Evolutionary conservation across 23 tunicate species (phyloP), one percentile per base, ranked within the genome.

Genomic region (Halocynthia roretzi): DNA sequence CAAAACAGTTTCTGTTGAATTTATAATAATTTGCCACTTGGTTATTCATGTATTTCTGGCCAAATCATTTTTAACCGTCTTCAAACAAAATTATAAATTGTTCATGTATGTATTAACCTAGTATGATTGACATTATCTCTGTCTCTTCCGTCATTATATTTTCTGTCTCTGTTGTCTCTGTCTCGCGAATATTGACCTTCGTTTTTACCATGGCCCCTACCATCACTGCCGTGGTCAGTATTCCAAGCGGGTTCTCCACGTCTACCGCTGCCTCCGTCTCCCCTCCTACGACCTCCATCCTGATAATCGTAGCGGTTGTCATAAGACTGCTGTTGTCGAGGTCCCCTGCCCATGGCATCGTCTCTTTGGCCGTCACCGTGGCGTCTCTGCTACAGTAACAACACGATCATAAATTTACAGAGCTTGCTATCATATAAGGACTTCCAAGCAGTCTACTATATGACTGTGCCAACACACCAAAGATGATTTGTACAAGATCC

Each of bases 211-310:
- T 61, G 51, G 12, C 63, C 67, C 52, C 56, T 62, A 54, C 72
- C 19, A 10, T 61, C 62, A 14, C 76, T 51, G 52, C 55, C 49
- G 53, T 56, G 55, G 18, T 50, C 78, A 22, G 56, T 54, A 9
- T 44, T 75, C 9, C 8, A 75, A 14, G 48, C 69, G 8, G 21
- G 5, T 53, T 68, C 83, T 10, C 83, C 64, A 62, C 79, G 78
- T 53, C 77, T 58, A 9, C 86, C 87, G 64, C 95, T 88, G 70
- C 81, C 96, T 7, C 96, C 96, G 61, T 89, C 96, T 8, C 96
- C 96, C 6, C 84, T 76, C 10, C 95, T 79, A 17, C 78, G 78
- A 44, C 90, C 80, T 65, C 77, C 70, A 10, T 71, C 83, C 15
- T 58, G 74, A 65, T 53, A 76, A 44, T 70, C 85, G 18, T 48